These are phyloP conservation scores for Coelinius sp. DNA, from an alignment of 2,888 invertebrate genomes.

Conservation along the genomic window DNA sequence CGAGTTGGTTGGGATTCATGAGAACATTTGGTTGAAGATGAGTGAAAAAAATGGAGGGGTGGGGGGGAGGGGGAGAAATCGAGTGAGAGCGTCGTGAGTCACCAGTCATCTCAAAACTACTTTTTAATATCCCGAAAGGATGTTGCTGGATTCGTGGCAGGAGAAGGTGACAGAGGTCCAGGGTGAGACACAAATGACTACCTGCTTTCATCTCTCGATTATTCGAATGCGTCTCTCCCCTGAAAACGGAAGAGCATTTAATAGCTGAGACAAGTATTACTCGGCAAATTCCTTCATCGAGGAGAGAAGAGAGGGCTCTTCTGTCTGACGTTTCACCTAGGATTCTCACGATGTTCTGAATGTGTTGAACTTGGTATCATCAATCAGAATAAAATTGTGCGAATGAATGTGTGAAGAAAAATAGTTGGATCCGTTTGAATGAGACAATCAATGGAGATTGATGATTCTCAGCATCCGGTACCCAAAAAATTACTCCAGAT, in stretches of 20 bases:
- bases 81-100: constrained; percentile 44
- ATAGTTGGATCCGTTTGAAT: neutral
- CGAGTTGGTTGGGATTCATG: neutral
- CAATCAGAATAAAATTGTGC: neutral
- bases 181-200: constrained; percentile 56
- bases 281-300: constrained; percentile 66
- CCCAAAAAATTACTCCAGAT: neutral
- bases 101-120: constrained; percentile 67
- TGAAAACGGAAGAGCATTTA: constrained; percentile 54
- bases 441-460: neutral
- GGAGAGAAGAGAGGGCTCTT: too few species aligned
- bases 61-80: constrained; percentile 25
- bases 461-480: neutral
- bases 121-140: constrained; percentile 64
- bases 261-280: constrained; percentile 64
- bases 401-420: neutral
- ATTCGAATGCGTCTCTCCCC: neutral
- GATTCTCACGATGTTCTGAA: constrained; percentile 28
- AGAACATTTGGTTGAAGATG: constrained; percentile 9
- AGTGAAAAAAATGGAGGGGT: constrained; percentile 22
- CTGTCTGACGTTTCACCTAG: neutral
- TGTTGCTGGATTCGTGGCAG: constrained; percentile 27
- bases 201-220: constrained; percentile 52
- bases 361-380: neutral
- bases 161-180: constrained; percentile 58